Percentiles rank a stretch among this genome's conserved stretches.
Evolutionary conservation across 2,113 vertebrate genomes (phyloP).

Genomic region (Petrocephalus microphthalmus): DNA sequence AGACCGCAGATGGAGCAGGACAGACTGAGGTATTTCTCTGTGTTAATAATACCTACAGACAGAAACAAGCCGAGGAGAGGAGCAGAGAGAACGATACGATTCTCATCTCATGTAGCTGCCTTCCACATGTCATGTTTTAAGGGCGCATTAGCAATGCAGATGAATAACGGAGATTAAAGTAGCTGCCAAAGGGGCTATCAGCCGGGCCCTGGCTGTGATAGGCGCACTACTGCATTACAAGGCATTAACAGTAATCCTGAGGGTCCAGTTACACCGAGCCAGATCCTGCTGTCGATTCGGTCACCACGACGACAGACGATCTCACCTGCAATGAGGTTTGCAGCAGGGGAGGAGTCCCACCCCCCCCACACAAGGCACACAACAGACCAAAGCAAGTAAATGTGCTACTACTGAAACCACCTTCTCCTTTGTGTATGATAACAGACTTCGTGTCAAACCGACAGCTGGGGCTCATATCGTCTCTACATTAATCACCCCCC

Average conservation of each 20-base stretch:
- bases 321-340: not conserved
- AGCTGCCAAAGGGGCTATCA: not conserved
- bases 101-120: slow-evolving; percentile 24
- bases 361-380: not conserved
- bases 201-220: not conserved
- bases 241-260: not conserved
- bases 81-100: slow-evolving; percentile 22
- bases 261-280: not conserved
- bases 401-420: not conserved
- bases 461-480: not conserved
- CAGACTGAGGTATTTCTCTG: no score
- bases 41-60: not conserved
- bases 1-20: not conserved
- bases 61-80: not conserved
- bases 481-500: not conserved
- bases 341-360: not conserved
- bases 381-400: not conserved
- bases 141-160: slow-evolving; percentile 6
- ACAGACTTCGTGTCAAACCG: not conserved
- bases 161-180: slow-evolving; percentile 10
- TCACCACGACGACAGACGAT: not conserved
- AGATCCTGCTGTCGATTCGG: not conserved
- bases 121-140: slow-evolving; percentile 25
- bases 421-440: not conserved
- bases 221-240: not conserved